These are phyloP conservation scores for Minunthozetes semirufus DNA, from an alignment of 2,888 invertebrate species.

Conservation along the genomic window DNA sequence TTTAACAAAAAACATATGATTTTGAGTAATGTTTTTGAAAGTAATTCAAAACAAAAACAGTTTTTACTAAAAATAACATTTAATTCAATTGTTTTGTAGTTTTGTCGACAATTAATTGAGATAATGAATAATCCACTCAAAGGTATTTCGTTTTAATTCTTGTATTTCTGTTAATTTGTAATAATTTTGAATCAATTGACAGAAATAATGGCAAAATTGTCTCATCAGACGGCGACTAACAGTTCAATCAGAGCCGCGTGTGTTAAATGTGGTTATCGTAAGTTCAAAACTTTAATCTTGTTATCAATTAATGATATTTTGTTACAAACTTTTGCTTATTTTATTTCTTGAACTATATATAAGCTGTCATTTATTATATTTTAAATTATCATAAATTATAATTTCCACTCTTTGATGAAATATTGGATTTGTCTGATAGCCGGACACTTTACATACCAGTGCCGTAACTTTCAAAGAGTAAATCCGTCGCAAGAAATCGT, in stretches of 20 bases:
- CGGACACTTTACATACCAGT: slow-evolving; percentile 91
- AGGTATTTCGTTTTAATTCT: neutral
- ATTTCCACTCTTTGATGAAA: neutral
- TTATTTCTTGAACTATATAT: no score
- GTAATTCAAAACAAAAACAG: neutral
- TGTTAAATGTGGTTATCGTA: slow-evolving; percentile 81
- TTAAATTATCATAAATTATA: no score
- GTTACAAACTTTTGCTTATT: no score
- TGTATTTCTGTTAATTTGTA: neutral
- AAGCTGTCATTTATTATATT: no score
- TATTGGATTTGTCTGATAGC: slow-evolving; percentile 51
- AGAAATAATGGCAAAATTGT: slow-evolving; percentile 17
- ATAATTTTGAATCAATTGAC: neutral
- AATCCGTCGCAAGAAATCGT: slow-evolving; percentile 83
- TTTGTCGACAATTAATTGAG: neutral
- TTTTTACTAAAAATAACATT: neutral
- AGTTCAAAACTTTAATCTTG: slow-evolving; percentile 37
- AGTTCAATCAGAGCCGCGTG: slow-evolving; percentile 63
- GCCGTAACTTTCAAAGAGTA: slow-evolving; percentile 85
- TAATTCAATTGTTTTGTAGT: neutral
- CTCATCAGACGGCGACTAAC: neutral
- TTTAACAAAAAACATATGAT: neutral
- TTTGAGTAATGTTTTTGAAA: neutral
- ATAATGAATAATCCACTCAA: slow-evolving; percentile 18
- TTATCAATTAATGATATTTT: neutral